Base-by-base conservation (phyloP, 2,797 vertebrate genomes). In the Tapirus indicus region DNA sequence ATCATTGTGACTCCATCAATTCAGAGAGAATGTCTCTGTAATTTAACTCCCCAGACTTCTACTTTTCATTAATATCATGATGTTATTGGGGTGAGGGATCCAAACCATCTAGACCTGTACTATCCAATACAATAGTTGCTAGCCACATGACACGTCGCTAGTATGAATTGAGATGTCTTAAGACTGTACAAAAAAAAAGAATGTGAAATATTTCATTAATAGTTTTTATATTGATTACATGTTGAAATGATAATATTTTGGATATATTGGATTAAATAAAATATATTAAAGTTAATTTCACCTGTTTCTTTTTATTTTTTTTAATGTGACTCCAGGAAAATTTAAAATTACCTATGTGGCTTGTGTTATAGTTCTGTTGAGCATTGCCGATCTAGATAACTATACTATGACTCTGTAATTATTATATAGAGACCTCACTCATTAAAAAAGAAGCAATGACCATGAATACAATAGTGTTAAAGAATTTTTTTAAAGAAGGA, bases 281-380 rank as follows among this genome's bases (percentile, higher is more conserved):
- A 56, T 23, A 68, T 5, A 8, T 38, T n/a, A 44, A 60, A 85
- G 35, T 86, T 72, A 49, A 84, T 95, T 96, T 72, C 27, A 52
- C 20, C 72, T 69, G 29, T 60, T 87, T 58, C 14, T 91, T 66
- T 88, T 83, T 58, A 60, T n/a, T 62, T 82, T 94, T 94, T 83
- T 92, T 29, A 80, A n/a, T 56, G 47, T 75, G 52, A 54, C 32
- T 41, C 1, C 27, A 62, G 49, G 54, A 80, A 78, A 27, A 71
- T 56, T 49, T 56, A 49, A 56, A 82, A 74, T 62, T 32, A 10
- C n/a, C 1, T 17, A 12, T 3, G 20, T 77, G 47, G n/a, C 58
- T 85, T 94, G 49, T 3, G 2, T 71, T 75, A 20, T 80, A 38
- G 82, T 64, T 86, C 60, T 96, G 0, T 58, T 82, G 41, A 79